phyloP scores from a whole-genome alignment of 2,888 invertebrate genomes.

The Amblyteles armatorius region DNA sequence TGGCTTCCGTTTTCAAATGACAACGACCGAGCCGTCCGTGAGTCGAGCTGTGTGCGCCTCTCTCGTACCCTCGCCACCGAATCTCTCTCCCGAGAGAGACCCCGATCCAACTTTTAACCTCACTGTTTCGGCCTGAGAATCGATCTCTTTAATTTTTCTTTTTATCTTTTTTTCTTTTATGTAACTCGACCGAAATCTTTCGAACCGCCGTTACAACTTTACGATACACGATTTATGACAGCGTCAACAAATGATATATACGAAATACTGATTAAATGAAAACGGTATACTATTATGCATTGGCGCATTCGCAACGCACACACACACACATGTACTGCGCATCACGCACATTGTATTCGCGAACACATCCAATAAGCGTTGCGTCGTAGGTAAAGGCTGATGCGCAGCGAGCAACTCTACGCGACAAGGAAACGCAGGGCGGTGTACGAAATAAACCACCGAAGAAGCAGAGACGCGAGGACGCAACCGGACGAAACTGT shows the following conservation, averaged over 20 bases:
- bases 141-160: conserved; percentile 25
- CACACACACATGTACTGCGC: conserved; percentile 51
- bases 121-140: conserved; percentile 22
- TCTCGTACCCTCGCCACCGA: conserved; percentile 12
- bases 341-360: conserved; percentile 14
- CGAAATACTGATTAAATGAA: conserved; percentile 79
- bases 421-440: background rate
- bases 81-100: background rate
- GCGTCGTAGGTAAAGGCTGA: conserved; percentile 12
- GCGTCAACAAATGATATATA: conserved; percentile 83
- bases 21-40: conserved; percentile 79
- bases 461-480: background rate
- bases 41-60: conserved; percentile 71
- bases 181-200: background rate
- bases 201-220: conserved; percentile 57
- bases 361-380: conserved; percentile 16
- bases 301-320: conserved; percentile 77
- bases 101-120: conserved; percentile 26
- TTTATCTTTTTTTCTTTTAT: conserved; percentile 3
- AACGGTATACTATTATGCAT: conserved; percentile 79
- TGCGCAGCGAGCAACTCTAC: background rate
- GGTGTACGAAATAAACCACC: background rate
- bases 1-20: conserved; percentile 85
- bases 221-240: conserved; percentile 79
- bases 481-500: background rate